Evolutionary conservation across 2,797 vertebrate species (phyloP).

Genomic region (Carduelis carduelis): DNA sequence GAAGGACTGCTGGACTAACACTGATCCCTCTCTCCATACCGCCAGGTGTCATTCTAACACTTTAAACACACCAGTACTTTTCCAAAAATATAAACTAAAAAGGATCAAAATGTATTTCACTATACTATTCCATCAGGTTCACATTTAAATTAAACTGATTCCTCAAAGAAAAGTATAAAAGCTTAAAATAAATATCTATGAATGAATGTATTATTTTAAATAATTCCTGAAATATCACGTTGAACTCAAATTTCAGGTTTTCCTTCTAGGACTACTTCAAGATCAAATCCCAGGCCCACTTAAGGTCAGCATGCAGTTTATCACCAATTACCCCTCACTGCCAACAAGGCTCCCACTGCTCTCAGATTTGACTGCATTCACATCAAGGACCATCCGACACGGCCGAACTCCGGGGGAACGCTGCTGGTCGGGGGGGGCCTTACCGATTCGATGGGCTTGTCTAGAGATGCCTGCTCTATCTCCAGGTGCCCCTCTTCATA

Average conservation of each 20-base stretch:
- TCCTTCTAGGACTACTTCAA: neutral
- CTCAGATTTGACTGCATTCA: conserved; percentile 61
- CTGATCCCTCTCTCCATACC: neutral
- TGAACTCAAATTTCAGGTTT: neutral
- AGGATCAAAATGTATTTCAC: conserved; percentile 59
- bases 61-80: neutral
- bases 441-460: conserved; percentile 99
- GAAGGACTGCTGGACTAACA: neutral
- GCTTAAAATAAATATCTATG: conserved; percentile 25
- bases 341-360: neutral
- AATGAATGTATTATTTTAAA: neutral
- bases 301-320: conserved; percentile 63
- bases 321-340: conserved; percentile 1
- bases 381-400: conserved; percentile 62
- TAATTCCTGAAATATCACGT: neutral
- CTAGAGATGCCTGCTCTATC: conserved; percentile 96
- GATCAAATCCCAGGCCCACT: conserved; percentile 29
- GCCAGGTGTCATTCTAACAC: neutral
- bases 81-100: conserved; percentile 18
- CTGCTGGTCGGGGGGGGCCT: conserved; percentile 73
- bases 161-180: neutral
- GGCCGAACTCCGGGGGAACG: conserved; percentile 60
- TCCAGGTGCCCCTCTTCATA: conserved; percentile 99
- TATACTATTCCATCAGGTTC: neutral
- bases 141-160: neutral